phyloP scores from a whole-genome alignment of 2,113 vertebrate species.

The Hemichromis elongatus region DNA sequence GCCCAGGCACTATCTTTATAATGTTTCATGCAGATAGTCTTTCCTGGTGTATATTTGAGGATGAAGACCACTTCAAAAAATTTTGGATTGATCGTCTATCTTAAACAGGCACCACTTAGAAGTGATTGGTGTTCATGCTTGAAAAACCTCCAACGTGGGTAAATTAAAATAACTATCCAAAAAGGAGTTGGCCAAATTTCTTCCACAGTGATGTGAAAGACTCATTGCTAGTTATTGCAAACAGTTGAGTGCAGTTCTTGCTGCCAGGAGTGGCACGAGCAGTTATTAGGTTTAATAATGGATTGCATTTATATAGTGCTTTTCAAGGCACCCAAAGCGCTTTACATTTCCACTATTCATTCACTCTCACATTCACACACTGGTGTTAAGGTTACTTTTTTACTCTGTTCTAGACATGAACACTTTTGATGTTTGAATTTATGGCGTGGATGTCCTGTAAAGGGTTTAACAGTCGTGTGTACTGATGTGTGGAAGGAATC shows the following conservation, averaged over 20 bases:
- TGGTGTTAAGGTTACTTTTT: neutral
- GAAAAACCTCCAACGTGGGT: rapidly evolving
- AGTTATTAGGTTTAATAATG: neutral
- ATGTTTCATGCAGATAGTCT: neutral
- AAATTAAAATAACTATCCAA: neutral
- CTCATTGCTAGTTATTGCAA: neutral
- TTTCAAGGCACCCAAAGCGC: too few relatives aligned
- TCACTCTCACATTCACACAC: too few relatives aligned
- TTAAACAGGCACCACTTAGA: neutral
- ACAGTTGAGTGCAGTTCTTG: neutral
- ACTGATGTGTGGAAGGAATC: neutral
- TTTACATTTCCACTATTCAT: too few relatives aligned
- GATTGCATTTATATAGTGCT: too few relatives aligned
- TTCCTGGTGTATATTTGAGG: neutral
- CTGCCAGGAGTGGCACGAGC: neutral
- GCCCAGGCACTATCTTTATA: neutral
- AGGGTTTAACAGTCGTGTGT: neutral
- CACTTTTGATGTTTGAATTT: too few relatives aligned
- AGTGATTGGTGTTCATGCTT: neutral
- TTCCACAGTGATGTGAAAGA: neutral
- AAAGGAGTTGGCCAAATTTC: neutral
- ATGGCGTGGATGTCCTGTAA: neutral
- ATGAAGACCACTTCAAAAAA: neutral
- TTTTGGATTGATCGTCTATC: rapidly evolving
- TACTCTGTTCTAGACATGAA: neutral